Evolutionary conservation across 2,888 invertebrate species (phyloP), one percentile per base, ranked within the genome.

Genomic region (Cactoblastis cactorum): DNA sequence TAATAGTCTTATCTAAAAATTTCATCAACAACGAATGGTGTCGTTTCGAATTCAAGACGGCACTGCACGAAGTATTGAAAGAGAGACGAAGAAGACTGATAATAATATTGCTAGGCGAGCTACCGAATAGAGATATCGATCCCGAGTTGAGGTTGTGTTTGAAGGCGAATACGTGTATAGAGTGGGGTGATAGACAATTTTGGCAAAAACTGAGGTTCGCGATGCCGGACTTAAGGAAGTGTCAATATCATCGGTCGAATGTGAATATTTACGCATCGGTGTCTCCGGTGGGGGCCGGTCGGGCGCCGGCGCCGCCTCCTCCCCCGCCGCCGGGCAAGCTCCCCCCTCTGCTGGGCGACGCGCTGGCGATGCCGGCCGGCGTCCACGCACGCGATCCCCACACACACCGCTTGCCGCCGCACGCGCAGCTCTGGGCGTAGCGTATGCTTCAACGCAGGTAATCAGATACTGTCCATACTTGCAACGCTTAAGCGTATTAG

Each of bases 1-100:
- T 98, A 55, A 92, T 98, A 62, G 95, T 98, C 54, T 84, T 98
- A 53, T 97, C 97, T 14, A 95, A 96, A 80, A 96, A 96, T 88
- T 98, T 98, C 86, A 92, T 98, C 57, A 95, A 96, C 85, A 96
- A 96, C 83, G 98, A 98, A 88, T 98, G 98, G 98, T 94, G 95
- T 67, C 92, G 96, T 62, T 96, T 97, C 79, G 98, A 98, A 85
- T 97, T 98, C 83, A 97, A 97, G 89, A 95, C 96, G 67, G 97
- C 97, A 22, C 92, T 98, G 49, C 96, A 96, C 76, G 96, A 97
- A 84, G 95, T 97, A 69, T 92, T 97, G 63, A 95, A 96, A 88
- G 95, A 95, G 84, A 92, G 95, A 73, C 93, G 95, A 75, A 94
- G 95, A 75, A 94, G 96, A 80, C 92, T 98, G 69, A 95, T 99